Evolutionary conservation across 1,140 invertebrate species (phyloP).

Genomic region (Listronotus bonariensis): DNA sequence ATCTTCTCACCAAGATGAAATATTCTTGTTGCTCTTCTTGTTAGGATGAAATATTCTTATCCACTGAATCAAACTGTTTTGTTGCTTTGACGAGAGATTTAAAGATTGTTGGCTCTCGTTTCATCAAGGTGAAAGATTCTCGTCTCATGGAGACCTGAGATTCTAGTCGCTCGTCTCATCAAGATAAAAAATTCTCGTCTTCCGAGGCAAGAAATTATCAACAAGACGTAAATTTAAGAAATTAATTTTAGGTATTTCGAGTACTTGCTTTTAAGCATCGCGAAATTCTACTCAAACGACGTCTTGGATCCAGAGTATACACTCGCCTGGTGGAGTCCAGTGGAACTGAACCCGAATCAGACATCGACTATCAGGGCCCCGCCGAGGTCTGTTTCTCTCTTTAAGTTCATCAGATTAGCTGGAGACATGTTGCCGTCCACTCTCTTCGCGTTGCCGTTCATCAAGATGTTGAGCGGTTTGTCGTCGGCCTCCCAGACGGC

Average conservation of each 20-base stretch:
- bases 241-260: conserved; percentile 71
- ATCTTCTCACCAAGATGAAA: too few species aligned
- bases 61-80: too few species aligned
- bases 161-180: too few species aligned
- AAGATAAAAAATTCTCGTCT: too few species aligned
- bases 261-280: conserved; percentile 77
- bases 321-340: conserved; percentile 82
- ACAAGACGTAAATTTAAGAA: too few species aligned
- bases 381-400: conserved; percentile 75
- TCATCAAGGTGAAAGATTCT: too few species aligned
- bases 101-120: too few species aligned
- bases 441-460: conserved; percentile 82
- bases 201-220: too few species aligned
- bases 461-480: conserved; percentile 84
- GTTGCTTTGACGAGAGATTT: too few species aligned
- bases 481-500: conserved; percentile 74
- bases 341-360: conserved; percentile 60
- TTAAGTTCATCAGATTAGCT: conserved; percentile 88
- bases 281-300: conserved; percentile 78
- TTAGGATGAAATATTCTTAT: too few species aligned
- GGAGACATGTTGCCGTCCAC: conserved; percentile 79
- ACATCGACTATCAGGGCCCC: conserved; percentile 51
- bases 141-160: too few species aligned
- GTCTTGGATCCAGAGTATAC: conserved; percentile 71
- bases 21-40: too few species aligned